Base-by-base conservation (phyloP, 2,888 invertebrate species). In the Aphodius sticticus region DNA sequence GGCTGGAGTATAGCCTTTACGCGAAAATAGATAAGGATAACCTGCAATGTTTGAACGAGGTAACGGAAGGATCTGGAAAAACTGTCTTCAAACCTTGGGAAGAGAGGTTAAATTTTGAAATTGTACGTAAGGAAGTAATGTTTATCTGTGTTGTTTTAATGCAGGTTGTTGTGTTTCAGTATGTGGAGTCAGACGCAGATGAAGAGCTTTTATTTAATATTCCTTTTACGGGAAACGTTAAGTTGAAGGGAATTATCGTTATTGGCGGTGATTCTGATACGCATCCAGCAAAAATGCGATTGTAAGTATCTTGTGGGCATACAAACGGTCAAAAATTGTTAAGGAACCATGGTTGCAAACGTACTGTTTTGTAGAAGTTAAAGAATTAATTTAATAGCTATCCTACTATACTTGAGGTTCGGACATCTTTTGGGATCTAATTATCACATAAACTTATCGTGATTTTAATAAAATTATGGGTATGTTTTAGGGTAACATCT, bases 171-270 rank as follows among this genome's bases (percentile, higher is more conserved):
- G 89, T 84, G 82, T 82, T 91, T 35, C 88, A 98, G 97, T 97
- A 91, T 92, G 99, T 99, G 0, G 95, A 97, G 89, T 99, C 99
- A 90, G 99, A 99, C 92, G 95, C 94, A 0, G 99, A 99, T 90
- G 96, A 96, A 89, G 99, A 99, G 90, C 90, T 99, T 5, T 90
- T 99, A 2, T 97, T 99, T 87, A 99, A 98, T 88, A 96, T 99
- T 86, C 99, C 99, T 36, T 99, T 99, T 88, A 97, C 97, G 69
- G 98, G 98, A 53, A 96, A 96, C 90, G 92, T 99, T 0, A 99
- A 99, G 89, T 90, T 99, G 76, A 98, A 98, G 90, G 99, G 99
- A 9, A 93, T 99, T 70, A 96, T 96, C 84, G 90, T 99, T 77
- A 92, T 95, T 84, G 99, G 99, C n/a, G 96, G 96, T 82, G 95